These are phyloP conservation scores for Galerucella pusilla DNA, from an alignment of 2,888 invertebrate species.

Conservation along the genomic window DNA sequence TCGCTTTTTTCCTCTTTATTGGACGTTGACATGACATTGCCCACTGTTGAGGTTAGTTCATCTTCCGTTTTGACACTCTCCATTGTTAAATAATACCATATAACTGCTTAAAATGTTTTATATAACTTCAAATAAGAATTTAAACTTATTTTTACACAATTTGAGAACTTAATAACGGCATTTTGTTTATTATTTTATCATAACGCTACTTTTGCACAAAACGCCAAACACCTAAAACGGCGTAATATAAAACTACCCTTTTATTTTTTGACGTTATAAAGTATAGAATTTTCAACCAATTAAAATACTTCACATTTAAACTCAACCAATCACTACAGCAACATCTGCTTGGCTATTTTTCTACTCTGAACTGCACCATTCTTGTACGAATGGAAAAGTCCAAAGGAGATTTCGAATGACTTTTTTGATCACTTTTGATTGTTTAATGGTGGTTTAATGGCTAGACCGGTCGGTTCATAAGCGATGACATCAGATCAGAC, in stretches of 20 bases:
- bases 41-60: constrained; percentile 61
- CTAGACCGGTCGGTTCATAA: too few relatives aligned
- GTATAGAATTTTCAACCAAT: constrained; percentile 18
- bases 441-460: too few relatives aligned
- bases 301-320: neutral
- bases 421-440: too few relatives aligned
- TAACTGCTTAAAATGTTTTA: neutral
- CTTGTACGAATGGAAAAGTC: too few relatives aligned
- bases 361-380: neutral
- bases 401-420: too few relatives aligned
- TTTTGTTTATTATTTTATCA: constrained; percentile 32
- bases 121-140: neutral
- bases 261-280: constrained; percentile 19
- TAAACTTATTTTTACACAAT: constrained; percentile 17
- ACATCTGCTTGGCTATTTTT: neutral
- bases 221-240: constrained; percentile 30
- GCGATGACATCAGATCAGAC: too few relatives aligned
- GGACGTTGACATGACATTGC: constrained; percentile 56
- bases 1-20: constrained; percentile 58
- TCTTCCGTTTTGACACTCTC: constrained; percentile 42
- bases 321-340: constrained; percentile 12
- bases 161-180: constrained; percentile 23
- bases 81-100: constrained; percentile 31
- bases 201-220: constrained; percentile 28
- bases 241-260: constrained; percentile 21